phyloP scores from a whole-genome alignment of 2,888 invertebrate genomes.

The Drosophila paucipuncta region DNA sequence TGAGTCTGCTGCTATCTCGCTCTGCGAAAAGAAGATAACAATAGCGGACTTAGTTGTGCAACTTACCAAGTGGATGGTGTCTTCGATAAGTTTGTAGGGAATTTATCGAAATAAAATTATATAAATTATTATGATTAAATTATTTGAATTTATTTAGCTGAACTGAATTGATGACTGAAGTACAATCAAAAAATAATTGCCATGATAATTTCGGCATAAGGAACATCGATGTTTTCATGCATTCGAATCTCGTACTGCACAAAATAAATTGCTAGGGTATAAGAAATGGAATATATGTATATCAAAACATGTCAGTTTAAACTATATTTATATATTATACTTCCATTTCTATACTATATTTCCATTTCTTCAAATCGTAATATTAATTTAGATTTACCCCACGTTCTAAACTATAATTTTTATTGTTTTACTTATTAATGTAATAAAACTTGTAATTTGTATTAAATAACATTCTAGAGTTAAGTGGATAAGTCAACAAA shows the following conservation, averaged over 20 bases:
- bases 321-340: neutral
- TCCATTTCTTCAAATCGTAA: neutral
- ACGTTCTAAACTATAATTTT: neutral
- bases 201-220: neutral
- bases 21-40: conserved; percentile 20
- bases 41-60: neutral
- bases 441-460: neutral
- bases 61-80: conserved; percentile 28
- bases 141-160: neutral
- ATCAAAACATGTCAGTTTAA: neutral
- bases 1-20: conserved; percentile 9
- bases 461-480: neutral
- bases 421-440: neutral
- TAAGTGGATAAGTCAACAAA: neutral
- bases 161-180: neutral
- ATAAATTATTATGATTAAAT: neutral
- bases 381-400: neutral
- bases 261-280: neutral
- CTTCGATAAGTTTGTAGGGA: conserved; percentile 9
- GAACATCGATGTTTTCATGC: neutral
- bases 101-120: conserved; percentile 9
- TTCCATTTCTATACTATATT: no score
- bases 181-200: neutral
- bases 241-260: neutral
- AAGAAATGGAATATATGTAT: no score